A percentile compares a stretch with the other conserved stretches of the same genome.
Evolutionary conservation across 2,113 vertebrate species (phyloP).

Genomic region (Perca flavescens): DNA sequence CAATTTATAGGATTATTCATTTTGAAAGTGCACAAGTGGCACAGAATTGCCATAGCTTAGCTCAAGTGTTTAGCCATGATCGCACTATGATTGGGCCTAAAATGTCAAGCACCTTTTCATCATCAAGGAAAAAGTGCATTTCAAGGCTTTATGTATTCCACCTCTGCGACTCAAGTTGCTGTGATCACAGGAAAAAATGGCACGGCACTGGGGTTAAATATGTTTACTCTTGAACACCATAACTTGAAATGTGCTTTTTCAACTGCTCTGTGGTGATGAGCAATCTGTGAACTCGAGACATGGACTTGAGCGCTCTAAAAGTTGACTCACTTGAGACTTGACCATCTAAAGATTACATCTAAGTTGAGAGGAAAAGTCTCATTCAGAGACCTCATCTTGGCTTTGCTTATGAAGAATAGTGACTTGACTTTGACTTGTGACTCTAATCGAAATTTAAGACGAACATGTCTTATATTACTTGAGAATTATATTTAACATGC

Average conservation of each 20-base stretch:
- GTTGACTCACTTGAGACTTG: too few relatives aligned
- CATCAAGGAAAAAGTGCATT: slow-evolving; percentile 2
- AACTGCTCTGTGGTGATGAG: too few relatives aligned
- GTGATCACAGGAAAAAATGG: slow-evolving; percentile 3
- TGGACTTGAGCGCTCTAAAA: background rate
- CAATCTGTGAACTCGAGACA: background rate
- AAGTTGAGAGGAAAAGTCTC: too few relatives aligned
- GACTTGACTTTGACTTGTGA: too few relatives aligned
- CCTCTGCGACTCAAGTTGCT: background rate
- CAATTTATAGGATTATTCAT: slow-evolving; percentile 26
- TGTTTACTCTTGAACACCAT: background rate
- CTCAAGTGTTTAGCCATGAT: slow-evolving; percentile 51
- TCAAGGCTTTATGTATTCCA: background rate
- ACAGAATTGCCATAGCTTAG: slow-evolving; percentile 38
- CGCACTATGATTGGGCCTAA: slow-evolving; percentile 56
- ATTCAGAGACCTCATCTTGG: too few relatives aligned
- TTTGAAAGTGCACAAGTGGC: slow-evolving; percentile 27
- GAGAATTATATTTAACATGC: too few relatives aligned
- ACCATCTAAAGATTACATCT: too few relatives aligned
- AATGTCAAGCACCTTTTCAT: slow-evolving; percentile 50
- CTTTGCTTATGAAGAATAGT: too few relatives aligned
- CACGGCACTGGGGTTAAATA: background rate
- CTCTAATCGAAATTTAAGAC: too few relatives aligned
- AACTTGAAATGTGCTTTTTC: too few relatives aligned
- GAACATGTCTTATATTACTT: too few relatives aligned